Conservation (phyloP, 2,888 invertebrate species). For the Drosophila koepferae region DNA sequence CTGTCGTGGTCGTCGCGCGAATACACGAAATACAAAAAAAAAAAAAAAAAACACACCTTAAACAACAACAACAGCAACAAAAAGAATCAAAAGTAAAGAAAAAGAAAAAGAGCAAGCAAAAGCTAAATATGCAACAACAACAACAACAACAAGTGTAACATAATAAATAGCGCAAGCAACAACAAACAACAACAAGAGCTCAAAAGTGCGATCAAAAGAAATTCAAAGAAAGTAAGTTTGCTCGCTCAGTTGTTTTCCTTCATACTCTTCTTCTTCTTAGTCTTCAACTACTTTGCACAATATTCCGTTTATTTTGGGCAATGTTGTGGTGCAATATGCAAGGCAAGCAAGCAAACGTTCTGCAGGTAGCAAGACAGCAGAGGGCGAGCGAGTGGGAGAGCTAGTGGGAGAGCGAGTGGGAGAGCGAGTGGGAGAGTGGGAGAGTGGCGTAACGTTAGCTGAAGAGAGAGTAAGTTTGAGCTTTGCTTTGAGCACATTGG, state of each 20-base stretch:
- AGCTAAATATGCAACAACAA: conserved; percentile 43
- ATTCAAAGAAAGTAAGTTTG: conserved; percentile 77
- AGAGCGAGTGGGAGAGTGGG: background rate
- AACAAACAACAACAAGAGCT: conserved; percentile 40
- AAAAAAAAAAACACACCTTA: background rate
- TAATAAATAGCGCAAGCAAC: conserved; percentile 50
- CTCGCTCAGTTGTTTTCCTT: conserved; percentile 26
- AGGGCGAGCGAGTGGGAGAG: background rate
- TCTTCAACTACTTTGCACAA: conserved; percentile 6
- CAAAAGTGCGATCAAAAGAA: conserved; percentile 55
- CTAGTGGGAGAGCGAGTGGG: background rate
- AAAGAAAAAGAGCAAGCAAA: conserved; percentile 49
- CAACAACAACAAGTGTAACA: conserved; percentile 41
- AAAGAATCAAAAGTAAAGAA: conserved; percentile 17
- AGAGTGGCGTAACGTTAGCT: conserved; percentile 2
- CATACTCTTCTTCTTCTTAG: background rate
- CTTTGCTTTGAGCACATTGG: conserved; percentile 9
- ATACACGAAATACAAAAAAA: background rate
- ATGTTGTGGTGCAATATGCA: conserved; percentile 28
- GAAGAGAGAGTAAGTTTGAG: background rate
- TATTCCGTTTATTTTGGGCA: conserved; percentile 44
- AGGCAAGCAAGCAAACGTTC: conserved; percentile 14
- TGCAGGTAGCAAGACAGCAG: background rate
- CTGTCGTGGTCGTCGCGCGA: conserved; percentile 13
- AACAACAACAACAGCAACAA: conserved; percentile 26